Evolutionary conservation across 1,140 invertebrate genomes (phyloP).

Genomic region (Trachymyrmex septentrionalis): DNA sequence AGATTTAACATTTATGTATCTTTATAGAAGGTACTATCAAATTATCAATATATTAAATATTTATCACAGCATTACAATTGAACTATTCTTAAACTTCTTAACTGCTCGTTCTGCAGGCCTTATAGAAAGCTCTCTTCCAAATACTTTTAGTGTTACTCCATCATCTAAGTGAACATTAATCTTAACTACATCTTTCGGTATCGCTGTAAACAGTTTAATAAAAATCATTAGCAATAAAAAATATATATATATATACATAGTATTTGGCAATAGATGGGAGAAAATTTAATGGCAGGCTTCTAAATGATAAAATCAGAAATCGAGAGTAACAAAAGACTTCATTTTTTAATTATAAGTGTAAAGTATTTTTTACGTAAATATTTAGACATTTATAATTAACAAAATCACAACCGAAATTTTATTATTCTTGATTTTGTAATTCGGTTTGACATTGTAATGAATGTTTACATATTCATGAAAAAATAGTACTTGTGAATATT

Average conservation of each 20-base stretch:
- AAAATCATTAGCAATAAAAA: slow-evolving; percentile 24
- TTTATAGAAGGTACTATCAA: not conserved
- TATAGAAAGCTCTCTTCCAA: slow-evolving; percentile 90
- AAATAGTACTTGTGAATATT: too few species aligned
- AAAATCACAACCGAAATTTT: too few species aligned
- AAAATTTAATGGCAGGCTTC: too few species aligned
- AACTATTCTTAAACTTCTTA: slow-evolving; percentile 90
- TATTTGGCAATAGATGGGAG: too few species aligned
- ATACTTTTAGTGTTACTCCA: slow-evolving; percentile 88
- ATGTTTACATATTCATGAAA: too few species aligned
- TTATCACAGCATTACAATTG: slow-evolving; percentile 80
- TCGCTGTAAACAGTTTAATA: slow-evolving; percentile 86
- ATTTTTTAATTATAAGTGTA: too few species aligned
- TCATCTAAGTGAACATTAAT: slow-evolving; percentile 88
- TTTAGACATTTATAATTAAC: too few species aligned
- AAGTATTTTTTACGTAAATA: too few species aligned
- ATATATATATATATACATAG: slow-evolving; percentile 6
- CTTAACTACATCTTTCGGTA: slow-evolving; percentile 90
- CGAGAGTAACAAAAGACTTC: too few species aligned
- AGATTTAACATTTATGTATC: slow-evolving; percentile 19
- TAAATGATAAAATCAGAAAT: too few species aligned
- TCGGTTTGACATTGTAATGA: too few species aligned
- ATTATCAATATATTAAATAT: slow-evolving; percentile 11
- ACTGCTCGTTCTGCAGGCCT: slow-evolving; percentile 90
- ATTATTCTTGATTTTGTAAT: too few species aligned